Evolutionary conservation across 1,140 invertebrate species (phyloP).

Genomic region (Phocides pigmalion): DNA sequence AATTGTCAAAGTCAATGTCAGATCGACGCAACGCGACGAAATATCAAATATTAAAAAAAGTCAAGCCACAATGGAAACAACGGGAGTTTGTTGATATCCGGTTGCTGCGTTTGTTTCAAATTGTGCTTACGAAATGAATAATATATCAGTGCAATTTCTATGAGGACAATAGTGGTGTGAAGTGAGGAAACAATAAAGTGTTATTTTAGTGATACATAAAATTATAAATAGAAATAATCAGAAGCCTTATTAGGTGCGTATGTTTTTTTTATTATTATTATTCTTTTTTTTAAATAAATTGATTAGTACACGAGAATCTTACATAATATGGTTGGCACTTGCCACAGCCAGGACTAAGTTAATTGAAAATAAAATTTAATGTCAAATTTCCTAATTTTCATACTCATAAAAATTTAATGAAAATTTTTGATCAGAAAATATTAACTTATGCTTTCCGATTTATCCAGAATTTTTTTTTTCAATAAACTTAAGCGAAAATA

Average conservation of each 20-base stretch:
- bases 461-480: too few relatives aligned
- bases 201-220: neutral
- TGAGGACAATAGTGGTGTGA: neutral
- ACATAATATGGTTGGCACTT: too few relatives aligned
- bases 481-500: too few relatives aligned
- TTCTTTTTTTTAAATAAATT: too few relatives aligned
- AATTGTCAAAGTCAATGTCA: slow-evolving; percentile 6
- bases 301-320: too few relatives aligned
- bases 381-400: too few relatives aligned
- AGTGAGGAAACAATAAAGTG: neutral
- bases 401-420: too few relatives aligned
- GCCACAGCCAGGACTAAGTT: too few relatives aligned
- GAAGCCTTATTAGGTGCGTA: neutral
- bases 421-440: too few relatives aligned
- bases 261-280: neutral
- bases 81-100: slow-evolving; percentile 13
- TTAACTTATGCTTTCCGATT: too few relatives aligned
- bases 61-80: slow-evolving; percentile 5
- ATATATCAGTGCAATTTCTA: neutral
- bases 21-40: neutral
- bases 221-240: neutral
- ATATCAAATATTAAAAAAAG: neutral
- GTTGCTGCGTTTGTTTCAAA: slow-evolving; percentile 3
- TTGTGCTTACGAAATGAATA: neutral
- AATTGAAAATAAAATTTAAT: too few relatives aligned